phyloP scores from a whole-genome alignment of 2,888 invertebrate genomes.

The Elmis aenea region DNA sequence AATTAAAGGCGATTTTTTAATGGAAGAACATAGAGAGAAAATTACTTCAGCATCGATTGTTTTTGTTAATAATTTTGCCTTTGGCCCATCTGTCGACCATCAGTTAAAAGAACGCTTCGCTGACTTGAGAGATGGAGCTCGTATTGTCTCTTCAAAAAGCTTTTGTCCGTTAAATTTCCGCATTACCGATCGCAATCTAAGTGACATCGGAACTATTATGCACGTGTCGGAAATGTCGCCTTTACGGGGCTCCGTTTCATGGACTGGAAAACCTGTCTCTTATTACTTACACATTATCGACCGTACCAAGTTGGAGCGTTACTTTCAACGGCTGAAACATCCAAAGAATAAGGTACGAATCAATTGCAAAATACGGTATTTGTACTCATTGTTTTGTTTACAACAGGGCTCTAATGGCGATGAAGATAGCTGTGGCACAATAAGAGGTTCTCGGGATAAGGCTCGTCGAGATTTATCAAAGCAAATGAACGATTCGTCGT shows the following conservation, averaged over 20 bases:
- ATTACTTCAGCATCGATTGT: slow-evolving; percentile 93
- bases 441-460: slow-evolving; percentile 44
- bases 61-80: slow-evolving; percentile 99
- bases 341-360: slow-evolving; percentile 72
- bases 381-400: slow-evolving; percentile 9
- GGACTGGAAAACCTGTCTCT: slow-evolving; percentile 98
- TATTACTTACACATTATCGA: slow-evolving; percentile 98
- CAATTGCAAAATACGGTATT: too few relatives aligned
- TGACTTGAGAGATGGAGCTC: slow-evolving; percentile 90
- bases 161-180: slow-evolving; percentile 98
- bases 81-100: slow-evolving; percentile 96
- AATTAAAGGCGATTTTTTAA: slow-evolving; percentile 91
- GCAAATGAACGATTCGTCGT: slow-evolving; percentile 46
- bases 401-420: slow-evolving; percentile 37
- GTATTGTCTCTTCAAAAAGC: slow-evolving; percentile 97
- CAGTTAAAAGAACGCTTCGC: slow-evolving; percentile 94
- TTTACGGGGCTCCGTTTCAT: slow-evolving; percentile 91
- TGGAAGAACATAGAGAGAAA: slow-evolving; percentile 87
- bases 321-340: slow-evolving; percentile 92
- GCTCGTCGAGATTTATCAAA: slow-evolving; percentile 52
- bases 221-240: slow-evolving; percentile 96
- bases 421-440: slow-evolving; percentile 27
- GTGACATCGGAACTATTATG: slow-evolving; percentile 98
- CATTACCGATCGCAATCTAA: slow-evolving; percentile 95
- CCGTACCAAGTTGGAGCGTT: slow-evolving; percentile 92